These are phyloP conservation scores for Chymomyza caudatula DNA, from an alignment of 2,888 invertebrate species.

Conservation along the genomic window DNA sequence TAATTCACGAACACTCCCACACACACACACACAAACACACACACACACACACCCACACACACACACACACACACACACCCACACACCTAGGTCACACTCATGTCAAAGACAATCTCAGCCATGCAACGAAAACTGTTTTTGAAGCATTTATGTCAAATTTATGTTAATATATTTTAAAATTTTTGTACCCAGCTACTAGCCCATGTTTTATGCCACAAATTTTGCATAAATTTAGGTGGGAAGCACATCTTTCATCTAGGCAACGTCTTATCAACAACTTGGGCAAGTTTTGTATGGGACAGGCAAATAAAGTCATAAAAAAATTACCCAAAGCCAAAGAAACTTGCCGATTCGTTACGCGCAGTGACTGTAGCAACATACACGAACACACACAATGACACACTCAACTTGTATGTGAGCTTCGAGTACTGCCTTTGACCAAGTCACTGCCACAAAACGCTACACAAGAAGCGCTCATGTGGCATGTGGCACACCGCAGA, in stretches of 20 bases:
- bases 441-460: constrained; percentile 19
- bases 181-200: constrained; percentile 33
- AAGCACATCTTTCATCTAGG: constrained; percentile 13
- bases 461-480: constrained; percentile 2
- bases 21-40: constrained; percentile 9
- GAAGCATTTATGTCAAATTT: constrained; percentile 75
- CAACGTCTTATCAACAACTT: constrained; percentile 47
- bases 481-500: constrained; percentile 44
- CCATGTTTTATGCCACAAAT: background rate
- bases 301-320: constrained; percentile 73
- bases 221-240: constrained; percentile 60
- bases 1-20: constrained; percentile 58
- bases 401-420: constrained; percentile 17
- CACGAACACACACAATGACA: background rate
- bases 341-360: constrained; percentile 61
- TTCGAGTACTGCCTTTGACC: constrained; percentile 5
- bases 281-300: constrained; percentile 35
- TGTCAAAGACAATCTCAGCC: constrained; percentile 14
- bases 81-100: background rate
- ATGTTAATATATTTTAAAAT: constrained; percentile 71
- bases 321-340: constrained; percentile 19
- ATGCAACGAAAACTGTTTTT: constrained; percentile 13
- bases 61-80: constrained; percentile 1
- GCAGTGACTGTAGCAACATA: too few species aligned
- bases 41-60: background rate